Percentiles rank a stretch among this genome's conserved stretches.
Conservation (phyloP, 2,113 vertebrate genomes). For the Marmota flaviventris region DNA sequence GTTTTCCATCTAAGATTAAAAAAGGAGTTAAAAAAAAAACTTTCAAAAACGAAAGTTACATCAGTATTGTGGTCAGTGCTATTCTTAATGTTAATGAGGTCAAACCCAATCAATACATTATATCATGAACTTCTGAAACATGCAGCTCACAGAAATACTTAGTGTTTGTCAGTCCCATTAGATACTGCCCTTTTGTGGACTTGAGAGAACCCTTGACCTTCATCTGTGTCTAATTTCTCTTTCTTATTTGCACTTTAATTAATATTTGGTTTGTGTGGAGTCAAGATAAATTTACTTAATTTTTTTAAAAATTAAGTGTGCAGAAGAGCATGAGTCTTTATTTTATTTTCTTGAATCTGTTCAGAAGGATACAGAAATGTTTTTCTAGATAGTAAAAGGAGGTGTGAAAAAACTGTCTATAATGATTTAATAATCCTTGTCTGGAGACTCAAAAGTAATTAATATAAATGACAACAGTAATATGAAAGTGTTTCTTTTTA, state of each 20-base stretch:
- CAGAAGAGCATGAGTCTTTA: background rate
- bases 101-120: background rate
- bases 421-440: slow-evolving; percentile 43
- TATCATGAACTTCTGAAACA: background rate
- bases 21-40: slow-evolving; percentile 10
- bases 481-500: slow-evolving; percentile 15
- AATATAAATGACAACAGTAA: background rate
- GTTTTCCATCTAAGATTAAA: background rate
- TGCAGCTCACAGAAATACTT: background rate
- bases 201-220: background rate
- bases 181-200: background rate
- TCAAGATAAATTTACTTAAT: slow-evolving; percentile 16
- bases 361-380: slow-evolving; percentile 33
- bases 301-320: background rate
- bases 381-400: background rate
- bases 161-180: background rate
- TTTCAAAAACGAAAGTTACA: slow-evolving; percentile 15
- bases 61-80: background rate
- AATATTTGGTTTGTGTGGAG: background rate
- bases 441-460: slow-evolving; percentile 10
- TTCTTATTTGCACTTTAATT: slow-evolving; percentile 51
- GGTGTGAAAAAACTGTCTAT: background rate
- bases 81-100: background rate
- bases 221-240: background rate
- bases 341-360: slow-evolving; percentile 17